These are phyloP conservation scores for Phyllotreta cruciferae DNA, from an alignment of 2,888 invertebrate genomes.

Conservation along the genomic window DNA sequence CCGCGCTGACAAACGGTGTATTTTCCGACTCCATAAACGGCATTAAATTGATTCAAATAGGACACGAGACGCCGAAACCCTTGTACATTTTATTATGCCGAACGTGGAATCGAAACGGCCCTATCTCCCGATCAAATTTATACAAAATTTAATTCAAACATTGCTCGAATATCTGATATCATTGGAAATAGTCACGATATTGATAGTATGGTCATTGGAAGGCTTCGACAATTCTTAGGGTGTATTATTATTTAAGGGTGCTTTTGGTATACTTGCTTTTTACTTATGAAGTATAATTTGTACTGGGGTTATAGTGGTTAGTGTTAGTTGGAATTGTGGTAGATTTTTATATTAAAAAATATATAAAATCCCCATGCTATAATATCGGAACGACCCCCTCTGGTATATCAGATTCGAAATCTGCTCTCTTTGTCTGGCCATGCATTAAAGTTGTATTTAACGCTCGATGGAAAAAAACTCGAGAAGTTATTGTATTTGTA, in stretches of 20 bases:
- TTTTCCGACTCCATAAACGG: too few species aligned
- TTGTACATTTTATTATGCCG: constrained; percentile 39
- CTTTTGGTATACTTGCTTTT: too few species aligned
- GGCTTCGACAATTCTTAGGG: too few species aligned
- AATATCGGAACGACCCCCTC: constrained; percentile 9
- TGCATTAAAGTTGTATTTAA: constrained; percentile 22
- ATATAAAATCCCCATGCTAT: constrained; percentile 1
- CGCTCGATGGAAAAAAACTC: constrained; percentile 26
- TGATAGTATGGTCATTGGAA: constrained; percentile 14
- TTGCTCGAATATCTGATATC: constrained; percentile 56
- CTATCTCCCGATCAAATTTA: constrained; percentile 58
- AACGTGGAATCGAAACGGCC: constrained; percentile 55
- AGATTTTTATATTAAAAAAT: constrained; percentile 18
- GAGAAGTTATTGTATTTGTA: constrained; percentile 53
- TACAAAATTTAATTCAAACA: constrained; percentile 60
- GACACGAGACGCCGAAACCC: constrained; percentile 35
- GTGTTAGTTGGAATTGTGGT: not conserved
- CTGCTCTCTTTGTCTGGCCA: constrained; percentile 21
- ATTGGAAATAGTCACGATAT: constrained; percentile 57
- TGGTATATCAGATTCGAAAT: constrained; percentile 8
- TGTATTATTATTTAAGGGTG: constrained; percentile 7
- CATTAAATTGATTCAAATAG: too few species aligned
- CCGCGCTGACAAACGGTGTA: too few species aligned
- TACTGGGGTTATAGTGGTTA: too few species aligned
- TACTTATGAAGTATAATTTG: too few species aligned